A percentile compares a stretch with the other conserved stretches of the same genome.
Evolutionary conservation across 2,797 vertebrate genomes (phyloP).

Genomic region (Lacerta viridis): DNA sequence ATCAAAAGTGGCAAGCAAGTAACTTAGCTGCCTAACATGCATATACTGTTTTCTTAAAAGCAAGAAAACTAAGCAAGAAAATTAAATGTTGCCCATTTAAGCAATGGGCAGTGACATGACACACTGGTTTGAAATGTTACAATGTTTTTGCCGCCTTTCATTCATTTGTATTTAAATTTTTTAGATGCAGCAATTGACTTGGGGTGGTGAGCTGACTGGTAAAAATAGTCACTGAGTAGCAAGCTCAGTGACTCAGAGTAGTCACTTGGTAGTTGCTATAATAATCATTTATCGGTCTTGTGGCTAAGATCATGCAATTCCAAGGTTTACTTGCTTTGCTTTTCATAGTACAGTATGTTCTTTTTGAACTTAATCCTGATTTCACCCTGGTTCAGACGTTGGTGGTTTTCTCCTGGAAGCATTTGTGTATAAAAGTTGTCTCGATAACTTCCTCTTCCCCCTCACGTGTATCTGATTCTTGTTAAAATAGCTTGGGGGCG

Average conservation of each 20-base stretch:
- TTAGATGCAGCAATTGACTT: too few relatives aligned
- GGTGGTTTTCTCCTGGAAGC: neutral
- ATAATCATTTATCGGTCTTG: neutral
- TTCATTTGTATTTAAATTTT: too few relatives aligned
- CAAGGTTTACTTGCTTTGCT: neutral
- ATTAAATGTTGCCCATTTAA: too few relatives aligned
- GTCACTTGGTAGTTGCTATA: neutral
- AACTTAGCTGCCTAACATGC: too few relatives aligned
- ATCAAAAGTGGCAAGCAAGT: too few relatives aligned
- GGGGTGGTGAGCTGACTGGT: neutral
- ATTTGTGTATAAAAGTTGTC: neutral
- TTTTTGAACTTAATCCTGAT: neutral
- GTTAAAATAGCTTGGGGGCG: slow-evolving; percentile 7
- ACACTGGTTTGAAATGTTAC: too few relatives aligned
- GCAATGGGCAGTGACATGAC: too few relatives aligned
- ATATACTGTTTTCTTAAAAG: too few relatives aligned
- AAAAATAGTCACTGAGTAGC: neutral
- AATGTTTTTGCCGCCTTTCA: too few relatives aligned
- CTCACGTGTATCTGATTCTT: neutral
- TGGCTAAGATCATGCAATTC: neutral
- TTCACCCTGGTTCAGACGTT: neutral
- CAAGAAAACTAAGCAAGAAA: too few relatives aligned
- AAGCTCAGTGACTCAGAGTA: neutral
- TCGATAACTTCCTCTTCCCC: neutral
- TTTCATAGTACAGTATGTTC: neutral